phyloP scores from a whole-genome alignment of 2,113 vertebrate genomes.

The Pogonocichla stellata region DNA sequence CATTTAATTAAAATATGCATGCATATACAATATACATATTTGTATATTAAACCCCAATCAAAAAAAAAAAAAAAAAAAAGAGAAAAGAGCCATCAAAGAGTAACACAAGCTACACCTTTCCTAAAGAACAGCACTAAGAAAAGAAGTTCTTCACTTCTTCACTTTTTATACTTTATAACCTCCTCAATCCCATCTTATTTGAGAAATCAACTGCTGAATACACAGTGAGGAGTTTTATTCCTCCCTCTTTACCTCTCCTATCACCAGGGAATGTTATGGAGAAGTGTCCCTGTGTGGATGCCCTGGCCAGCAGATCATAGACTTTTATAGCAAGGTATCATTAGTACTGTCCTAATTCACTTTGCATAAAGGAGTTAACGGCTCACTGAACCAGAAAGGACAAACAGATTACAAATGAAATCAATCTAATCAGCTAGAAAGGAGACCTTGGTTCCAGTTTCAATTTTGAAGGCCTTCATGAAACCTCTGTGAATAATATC shows the following conservation, averaged over 20 bases:
- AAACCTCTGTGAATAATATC: neutral
- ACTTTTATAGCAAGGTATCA: neutral
- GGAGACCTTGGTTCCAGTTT: neutral
- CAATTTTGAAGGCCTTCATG: neutral
- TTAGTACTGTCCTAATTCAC: neutral
- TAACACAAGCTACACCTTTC: neutral
- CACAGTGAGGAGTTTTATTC: neutral
- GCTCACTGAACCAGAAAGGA: constrained; percentile 24
- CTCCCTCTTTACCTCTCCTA: neutral
- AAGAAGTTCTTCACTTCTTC: neutral
- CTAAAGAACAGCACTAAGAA: neutral
- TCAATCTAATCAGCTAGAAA: neutral
- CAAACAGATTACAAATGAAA: neutral
- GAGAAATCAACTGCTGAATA: neutral
- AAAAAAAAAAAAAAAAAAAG: too few species aligned
- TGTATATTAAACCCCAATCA: accelerated
- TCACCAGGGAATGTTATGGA: neutral
- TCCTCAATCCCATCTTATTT: neutral
- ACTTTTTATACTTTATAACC: neutral
- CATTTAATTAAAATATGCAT: neutral
- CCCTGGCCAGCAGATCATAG: neutral
- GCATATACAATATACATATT: neutral
- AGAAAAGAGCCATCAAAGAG: neutral
- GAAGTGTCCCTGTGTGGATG: neutral
- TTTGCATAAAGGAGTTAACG: constrained; percentile 8